phyloP scores from a whole-genome alignment of 2,113 vertebrate species.

The Salvator merianae region DNA sequence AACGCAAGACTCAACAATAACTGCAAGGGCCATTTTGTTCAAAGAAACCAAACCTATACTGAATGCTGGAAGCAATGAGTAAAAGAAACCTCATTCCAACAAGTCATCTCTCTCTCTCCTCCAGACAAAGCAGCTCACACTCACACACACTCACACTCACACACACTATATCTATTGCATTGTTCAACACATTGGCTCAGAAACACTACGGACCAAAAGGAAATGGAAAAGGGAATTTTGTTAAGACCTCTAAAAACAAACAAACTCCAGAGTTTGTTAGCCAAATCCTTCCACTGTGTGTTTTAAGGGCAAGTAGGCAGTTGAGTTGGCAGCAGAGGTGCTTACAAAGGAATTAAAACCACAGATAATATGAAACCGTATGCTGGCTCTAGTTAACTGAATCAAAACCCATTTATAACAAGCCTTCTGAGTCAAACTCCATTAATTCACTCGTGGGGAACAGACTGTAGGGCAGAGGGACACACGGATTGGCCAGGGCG shows the following conservation, averaged over 20 bases:
- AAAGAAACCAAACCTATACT: conserved; percentile 13
- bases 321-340: conserved; percentile 46
- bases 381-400: conserved; percentile 34
- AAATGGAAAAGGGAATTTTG: conserved; percentile 38
- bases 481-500: background rate
- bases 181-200: conserved; percentile 40
- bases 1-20: conserved; percentile 52
- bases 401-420: conserved; percentile 15
- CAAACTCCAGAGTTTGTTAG: conserved; percentile 41
- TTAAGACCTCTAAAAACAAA: too few species aligned
- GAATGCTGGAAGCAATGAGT: background rate
- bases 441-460: conserved; percentile 44
- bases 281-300: conserved; percentile 54
- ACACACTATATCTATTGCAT: conserved; percentile 23
- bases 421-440: conserved; percentile 37
- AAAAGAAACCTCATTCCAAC: background rate
- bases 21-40: conserved; percentile 1
- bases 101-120: background rate
- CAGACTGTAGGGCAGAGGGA: background rate
- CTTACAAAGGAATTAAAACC: conserved; percentile 53
- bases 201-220: conserved; percentile 26
- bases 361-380: background rate
- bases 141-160: background rate
- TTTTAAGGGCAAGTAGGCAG: conserved; percentile 57
- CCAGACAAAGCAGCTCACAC: background rate